Evolutionary conservation across 2,113 vertebrate genomes (phyloP).

Genomic region (Xiphophorus maculatus): DNA sequence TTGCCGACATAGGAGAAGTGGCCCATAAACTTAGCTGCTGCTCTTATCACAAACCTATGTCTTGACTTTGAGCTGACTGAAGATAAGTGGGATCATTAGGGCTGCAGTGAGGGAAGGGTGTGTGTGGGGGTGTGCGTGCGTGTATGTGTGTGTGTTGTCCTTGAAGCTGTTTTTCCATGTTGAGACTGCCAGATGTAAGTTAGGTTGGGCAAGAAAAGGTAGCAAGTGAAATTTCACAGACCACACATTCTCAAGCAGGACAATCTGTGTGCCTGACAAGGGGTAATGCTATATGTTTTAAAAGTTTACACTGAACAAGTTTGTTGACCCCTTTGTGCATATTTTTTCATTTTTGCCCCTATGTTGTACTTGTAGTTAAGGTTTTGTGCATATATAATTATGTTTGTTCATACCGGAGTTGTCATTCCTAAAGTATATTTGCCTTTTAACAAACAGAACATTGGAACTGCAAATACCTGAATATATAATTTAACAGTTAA

Average conservation of each 20-base stretch:
- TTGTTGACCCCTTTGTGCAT: background rate
- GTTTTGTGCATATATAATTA: background rate
- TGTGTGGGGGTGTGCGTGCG: too few relatives aligned
- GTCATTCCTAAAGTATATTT: background rate
- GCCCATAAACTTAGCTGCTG: background rate
- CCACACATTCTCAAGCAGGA: background rate
- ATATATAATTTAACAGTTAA: background rate
- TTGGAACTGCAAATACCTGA: background rate
- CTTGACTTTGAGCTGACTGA: background rate
- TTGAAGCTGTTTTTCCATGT: constrained; percentile 7
- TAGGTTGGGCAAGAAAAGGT: constrained; percentile 1
- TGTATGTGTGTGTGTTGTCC: background rate
- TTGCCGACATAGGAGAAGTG: background rate
- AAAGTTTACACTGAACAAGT: background rate
- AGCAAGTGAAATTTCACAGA: constrained; percentile 8
- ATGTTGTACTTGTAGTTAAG: background rate
- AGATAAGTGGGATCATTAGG: constrained; percentile 20
- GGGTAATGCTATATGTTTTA: background rate
- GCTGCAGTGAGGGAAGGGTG: background rate
- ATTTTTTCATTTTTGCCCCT: background rate
- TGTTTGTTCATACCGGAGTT: background rate
- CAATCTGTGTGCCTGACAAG: too few relatives aligned
- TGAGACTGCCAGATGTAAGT: background rate
- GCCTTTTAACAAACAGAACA: background rate
- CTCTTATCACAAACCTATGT: constrained; percentile 12